Conservation (phyloP, 2,888 invertebrate species). For the Parnassius orleans region DNA sequence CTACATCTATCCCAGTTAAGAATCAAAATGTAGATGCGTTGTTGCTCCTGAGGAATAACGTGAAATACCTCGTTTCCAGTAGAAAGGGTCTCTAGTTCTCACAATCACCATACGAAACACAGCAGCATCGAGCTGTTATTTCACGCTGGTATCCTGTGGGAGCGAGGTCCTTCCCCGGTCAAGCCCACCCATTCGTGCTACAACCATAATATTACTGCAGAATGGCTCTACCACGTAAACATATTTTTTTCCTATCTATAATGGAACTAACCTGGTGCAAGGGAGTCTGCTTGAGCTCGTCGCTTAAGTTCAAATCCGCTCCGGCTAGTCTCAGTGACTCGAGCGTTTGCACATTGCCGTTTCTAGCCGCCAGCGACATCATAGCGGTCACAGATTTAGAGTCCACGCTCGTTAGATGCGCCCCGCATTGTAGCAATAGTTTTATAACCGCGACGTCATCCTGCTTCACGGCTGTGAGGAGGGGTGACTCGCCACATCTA, state of each 20-base stretch:
- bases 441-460: slow-evolving; percentile 84
- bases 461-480: slow-evolving; percentile 85
- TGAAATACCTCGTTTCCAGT: too few species aligned
- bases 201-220: too few species aligned
- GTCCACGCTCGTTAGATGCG: slow-evolving; percentile 83
- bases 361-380: slow-evolving; percentile 84
- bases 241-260: neutral
- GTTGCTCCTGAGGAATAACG: too few species aligned
- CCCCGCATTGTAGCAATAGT: slow-evolving; percentile 86
- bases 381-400: slow-evolving; percentile 83
- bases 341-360: slow-evolving; percentile 80
- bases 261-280: slow-evolving; percentile 81
- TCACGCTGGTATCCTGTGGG: too few species aligned
- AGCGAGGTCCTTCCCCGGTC: too few species aligned
- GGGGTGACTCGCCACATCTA: slow-evolving; percentile 84
- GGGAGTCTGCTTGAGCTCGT: slow-evolving; percentile 84
- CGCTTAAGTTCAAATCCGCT: slow-evolving; percentile 82
- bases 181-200: too few species aligned
- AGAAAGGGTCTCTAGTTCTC: too few species aligned
- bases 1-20: too few species aligned
- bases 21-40: too few species aligned
- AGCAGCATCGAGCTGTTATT: too few species aligned
- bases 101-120: too few species aligned
- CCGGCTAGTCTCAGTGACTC: slow-evolving; percentile 84
- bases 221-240: too few species aligned